These are phyloP conservation scores for Leptopilina boulardi DNA, from an alignment of 1,140 invertebrate species.

Conservation along the genomic window DNA sequence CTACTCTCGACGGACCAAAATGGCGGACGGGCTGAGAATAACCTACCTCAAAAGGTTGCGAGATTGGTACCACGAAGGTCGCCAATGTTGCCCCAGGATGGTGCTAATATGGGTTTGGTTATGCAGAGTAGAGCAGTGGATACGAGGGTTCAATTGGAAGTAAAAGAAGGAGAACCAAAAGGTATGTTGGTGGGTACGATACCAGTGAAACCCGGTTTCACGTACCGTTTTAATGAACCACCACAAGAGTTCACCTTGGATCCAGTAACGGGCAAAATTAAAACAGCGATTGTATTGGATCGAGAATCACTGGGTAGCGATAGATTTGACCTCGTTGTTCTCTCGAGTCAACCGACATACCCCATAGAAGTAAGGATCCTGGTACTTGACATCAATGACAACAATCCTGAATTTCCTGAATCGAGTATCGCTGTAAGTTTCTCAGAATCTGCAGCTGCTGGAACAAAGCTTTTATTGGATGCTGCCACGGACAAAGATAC, in stretches of 20 bases:
- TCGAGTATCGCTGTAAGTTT: slow-evolving; percentile 89
- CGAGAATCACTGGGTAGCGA: slow-evolving; percentile 86
- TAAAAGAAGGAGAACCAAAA: slow-evolving; percentile 88
- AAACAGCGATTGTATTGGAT: slow-evolving; percentile 87
- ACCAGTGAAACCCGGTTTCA: slow-evolving; percentile 90
- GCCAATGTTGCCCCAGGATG: slow-evolving; percentile 67
- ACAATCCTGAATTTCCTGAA: slow-evolving; percentile 93
- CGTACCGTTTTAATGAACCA: slow-evolving; percentile 93
- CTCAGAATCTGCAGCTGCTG: slow-evolving; percentile 92
- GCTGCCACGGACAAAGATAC: slow-evolving; percentile 91
- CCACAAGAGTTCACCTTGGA: slow-evolving; percentile 90
- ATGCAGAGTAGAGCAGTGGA: slow-evolving; percentile 92
- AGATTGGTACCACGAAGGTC: slow-evolving; percentile 73
- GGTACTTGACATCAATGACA: slow-evolving; percentile 93
- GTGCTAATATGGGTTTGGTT: slow-evolving; percentile 72
- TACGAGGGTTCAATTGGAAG: slow-evolving; percentile 88
- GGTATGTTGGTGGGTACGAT: slow-evolving; percentile 90
- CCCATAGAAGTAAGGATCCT: slow-evolving; percentile 93
- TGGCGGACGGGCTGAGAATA: slow-evolving; percentile 50
- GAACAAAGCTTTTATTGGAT: slow-evolving; percentile 90
- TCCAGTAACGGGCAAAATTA: slow-evolving; percentile 87
- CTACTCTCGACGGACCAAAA: slow-evolving; percentile 62
- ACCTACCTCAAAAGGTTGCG: slow-evolving; percentile 58
- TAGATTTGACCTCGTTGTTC: slow-evolving; percentile 90
- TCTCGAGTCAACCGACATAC: slow-evolving; percentile 94